Base-by-base conservation (phyloP, 2,113 vertebrate species). In the Caranx ignobilis region DNA sequence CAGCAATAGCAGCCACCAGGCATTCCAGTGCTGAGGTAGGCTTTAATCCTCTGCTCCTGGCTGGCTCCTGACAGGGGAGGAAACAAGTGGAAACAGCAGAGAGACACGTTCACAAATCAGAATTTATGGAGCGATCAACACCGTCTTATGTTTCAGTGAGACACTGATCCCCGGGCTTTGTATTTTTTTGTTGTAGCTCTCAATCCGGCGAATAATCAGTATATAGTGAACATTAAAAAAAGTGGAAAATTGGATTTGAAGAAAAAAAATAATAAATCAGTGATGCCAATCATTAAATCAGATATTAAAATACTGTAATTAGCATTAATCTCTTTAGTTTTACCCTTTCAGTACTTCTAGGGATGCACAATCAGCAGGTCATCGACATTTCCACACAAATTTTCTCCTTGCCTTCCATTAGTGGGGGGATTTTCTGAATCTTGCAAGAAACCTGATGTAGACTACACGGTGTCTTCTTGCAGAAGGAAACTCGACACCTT, bases 31-130 rank as follows among this genome's bases (percentile, higher is more conserved):
- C 81, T 86, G 86, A 91, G 86, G 89, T 90, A 84, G 87, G 80
- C 87, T 75, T 62, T 93, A 92, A 93, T 91, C 91, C 85, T 60
- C 85, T 41, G 67, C 83, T 79, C 65, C 86, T 82, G 87, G 84
- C 86, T 82, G 56, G 26, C 82, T 90, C 77, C 77, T 77, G 85
- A 87, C 89, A 75, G 81, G 5, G 72, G 71, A 79, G 77, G 77
- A 86, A 88, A 70, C 63, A 52, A 72, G 56, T 64, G 31, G 6
- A 11, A 80, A 74, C 81, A 72, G 85, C 82, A 37, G 69, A 71
- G 57, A 82, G 75, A 71, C 74, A 54, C 50, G 43, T 73, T 75
- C 65, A 61, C 81, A 82, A 88, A 87, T 88, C 79, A 82, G 75
- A 88, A 83, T 83, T 85, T 79, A 83, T 80, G 84, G 75, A 19